phyloP scores from a whole-genome alignment of 2,113 vertebrate genomes.

The Hystrix brachyura region DNA sequence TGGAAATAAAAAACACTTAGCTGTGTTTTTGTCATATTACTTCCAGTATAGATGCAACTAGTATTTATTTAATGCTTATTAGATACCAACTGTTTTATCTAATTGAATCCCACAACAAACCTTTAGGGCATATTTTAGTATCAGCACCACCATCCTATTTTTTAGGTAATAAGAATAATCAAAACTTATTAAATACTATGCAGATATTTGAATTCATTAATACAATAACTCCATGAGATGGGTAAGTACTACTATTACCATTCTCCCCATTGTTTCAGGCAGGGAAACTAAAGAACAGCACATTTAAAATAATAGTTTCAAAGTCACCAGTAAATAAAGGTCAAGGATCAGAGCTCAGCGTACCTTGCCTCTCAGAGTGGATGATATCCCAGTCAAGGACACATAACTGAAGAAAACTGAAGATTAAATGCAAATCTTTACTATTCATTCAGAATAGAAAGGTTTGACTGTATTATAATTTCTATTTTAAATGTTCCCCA shows the following conservation, averaged over 20 bases:
- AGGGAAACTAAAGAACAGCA: slow-evolving; percentile 13
- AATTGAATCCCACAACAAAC: slow-evolving; percentile 23
- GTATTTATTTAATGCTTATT: background rate
- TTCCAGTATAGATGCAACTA: background rate
- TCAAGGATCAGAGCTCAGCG: background rate
- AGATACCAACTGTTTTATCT: background rate
- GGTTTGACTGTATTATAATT: background rate
- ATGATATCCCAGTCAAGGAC: background rate
- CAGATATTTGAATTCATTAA: background rate
- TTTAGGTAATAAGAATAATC: slow-evolving; percentile 21
- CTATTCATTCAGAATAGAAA: background rate
- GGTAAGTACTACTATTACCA: background rate
- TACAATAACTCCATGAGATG: background rate
- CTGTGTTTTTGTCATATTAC: background rate
- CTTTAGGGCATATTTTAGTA: slow-evolving; percentile 1
- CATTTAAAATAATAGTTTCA: background rate
- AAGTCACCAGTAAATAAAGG: background rate
- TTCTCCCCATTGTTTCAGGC: background rate
- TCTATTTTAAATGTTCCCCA: background rate
- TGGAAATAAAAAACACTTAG: slow-evolving; percentile 5
- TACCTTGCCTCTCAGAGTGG: background rate
- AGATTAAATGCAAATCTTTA: background rate
- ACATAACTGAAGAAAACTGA: background rate
- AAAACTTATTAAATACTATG: slow-evolving; percentile 1
- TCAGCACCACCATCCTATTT: background rate